Conservation (phyloP, 1,140 invertebrate species). For the Helicoverpa armigera region DNA sequence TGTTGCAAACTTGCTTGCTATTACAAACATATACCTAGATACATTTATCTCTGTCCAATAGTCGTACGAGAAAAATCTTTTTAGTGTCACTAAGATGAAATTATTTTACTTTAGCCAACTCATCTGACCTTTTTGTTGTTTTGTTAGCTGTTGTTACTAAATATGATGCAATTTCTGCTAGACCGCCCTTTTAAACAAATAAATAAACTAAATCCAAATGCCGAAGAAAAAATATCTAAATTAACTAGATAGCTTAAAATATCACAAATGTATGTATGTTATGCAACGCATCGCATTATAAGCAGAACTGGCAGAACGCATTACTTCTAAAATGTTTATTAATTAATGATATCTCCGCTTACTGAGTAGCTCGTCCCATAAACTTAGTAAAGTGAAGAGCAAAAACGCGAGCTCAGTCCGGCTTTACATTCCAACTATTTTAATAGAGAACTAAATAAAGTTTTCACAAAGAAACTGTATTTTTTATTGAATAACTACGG, state of each 20-base stretch:
- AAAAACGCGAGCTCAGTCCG: constrained; percentile 1
- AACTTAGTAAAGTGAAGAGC: constrained; percentile 10
- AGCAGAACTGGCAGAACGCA: neutral
- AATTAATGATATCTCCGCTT: constrained; percentile 19
- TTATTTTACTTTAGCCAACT: too few relatives aligned
- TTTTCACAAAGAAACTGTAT: neutral
- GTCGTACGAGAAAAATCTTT: too few relatives aligned
- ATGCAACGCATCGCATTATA: constrained; percentile 7
- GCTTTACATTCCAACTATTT: constrained; percentile 26
- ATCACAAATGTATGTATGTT: constrained; percentile 2
- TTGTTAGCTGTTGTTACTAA: too few relatives aligned
- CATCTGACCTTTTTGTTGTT: too few relatives aligned
- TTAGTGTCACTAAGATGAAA: too few relatives aligned
- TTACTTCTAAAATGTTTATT: constrained; percentile 17
- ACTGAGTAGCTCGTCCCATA: neutral
- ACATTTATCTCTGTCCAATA: too few relatives aligned
- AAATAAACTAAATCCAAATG: neutral
- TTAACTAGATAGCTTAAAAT: neutral
- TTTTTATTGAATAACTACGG: constrained; percentile 24
- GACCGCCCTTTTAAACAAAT: neutral
- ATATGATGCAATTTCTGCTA: too few relatives aligned
- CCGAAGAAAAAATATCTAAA: neutral
- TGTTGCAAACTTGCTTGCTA: constrained; percentile 3
- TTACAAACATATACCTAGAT: too few relatives aligned
- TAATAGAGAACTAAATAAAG: constrained; percentile 28